Conservation (phyloP, 2,113 vertebrate genomes). For the Prinia subflava region DNA sequence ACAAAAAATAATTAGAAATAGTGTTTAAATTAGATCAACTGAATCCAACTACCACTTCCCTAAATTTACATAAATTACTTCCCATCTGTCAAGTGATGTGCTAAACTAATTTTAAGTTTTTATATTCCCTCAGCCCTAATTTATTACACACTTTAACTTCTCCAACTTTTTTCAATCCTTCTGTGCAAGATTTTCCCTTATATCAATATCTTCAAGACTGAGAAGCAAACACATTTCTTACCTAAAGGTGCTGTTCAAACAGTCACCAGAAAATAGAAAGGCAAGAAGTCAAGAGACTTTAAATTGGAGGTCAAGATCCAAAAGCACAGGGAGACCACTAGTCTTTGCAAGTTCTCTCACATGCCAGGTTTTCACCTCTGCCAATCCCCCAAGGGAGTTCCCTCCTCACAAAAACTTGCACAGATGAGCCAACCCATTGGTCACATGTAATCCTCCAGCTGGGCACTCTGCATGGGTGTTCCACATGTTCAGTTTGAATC, state of each 20-base stretch:
- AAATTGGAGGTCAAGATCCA: not conserved
- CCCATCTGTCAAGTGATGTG: constrained; percentile 42
- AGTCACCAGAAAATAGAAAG: not conserved
- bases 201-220: not conserved
- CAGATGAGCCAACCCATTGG: not conserved
- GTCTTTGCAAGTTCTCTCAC: not conserved
- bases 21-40: constrained; percentile 37
- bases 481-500: not conserved
- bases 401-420: not conserved
- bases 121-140: constrained; percentile 3
- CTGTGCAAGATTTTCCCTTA: not conserved
- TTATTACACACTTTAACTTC: constrained; percentile 8
- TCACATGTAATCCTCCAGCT: not conserved
- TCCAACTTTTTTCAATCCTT: not conserved
- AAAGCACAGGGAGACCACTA: not conserved
- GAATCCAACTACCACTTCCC: constrained; percentile 48
- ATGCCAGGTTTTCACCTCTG: not conserved
- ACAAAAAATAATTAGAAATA: constrained; percentile 13
- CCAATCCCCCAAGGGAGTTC: not conserved
- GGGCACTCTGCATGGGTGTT: not conserved
- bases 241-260: not conserved
- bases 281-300: not conserved
- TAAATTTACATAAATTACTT: constrained; percentile 49
- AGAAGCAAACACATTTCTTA: not conserved
- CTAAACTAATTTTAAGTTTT: constrained; percentile 37